phyloP scores from a whole-genome alignment of 1,140 invertebrate genomes.

The Lucilia sericata region DNA sequence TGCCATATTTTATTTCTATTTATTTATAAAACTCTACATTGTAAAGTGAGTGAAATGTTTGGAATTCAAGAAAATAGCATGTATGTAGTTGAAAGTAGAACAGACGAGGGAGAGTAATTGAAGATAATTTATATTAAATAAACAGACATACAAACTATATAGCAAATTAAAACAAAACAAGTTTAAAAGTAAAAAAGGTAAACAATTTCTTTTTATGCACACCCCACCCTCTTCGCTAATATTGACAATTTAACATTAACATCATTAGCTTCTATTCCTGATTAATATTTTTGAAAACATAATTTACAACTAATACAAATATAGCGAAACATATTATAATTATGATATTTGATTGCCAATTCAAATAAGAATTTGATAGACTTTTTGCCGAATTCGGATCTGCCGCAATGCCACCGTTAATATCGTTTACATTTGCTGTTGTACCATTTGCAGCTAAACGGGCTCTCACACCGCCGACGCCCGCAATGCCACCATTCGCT shows the following conservation, averaged over 20 bases:
- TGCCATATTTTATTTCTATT: neutral
- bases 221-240: neutral
- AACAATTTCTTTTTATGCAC: neutral
- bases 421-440: slow-evolving; percentile 36
- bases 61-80: neutral
- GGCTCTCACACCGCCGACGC: slow-evolving; percentile 33
- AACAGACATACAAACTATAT: no score
- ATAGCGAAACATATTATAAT: slow-evolving; percentile 67
- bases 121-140: neutral
- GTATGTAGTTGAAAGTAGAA: neutral
- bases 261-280: slow-evolving; percentile 60
- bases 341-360: slow-evolving; percentile 66
- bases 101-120: neutral
- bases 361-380: slow-evolving; percentile 60
- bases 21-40: slow-evolving; percentile 1
- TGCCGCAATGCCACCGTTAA: slow-evolving; percentile 46
- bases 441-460: slow-evolving; percentile 44
- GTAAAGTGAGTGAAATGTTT: slow-evolving; percentile 1
- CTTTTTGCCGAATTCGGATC: slow-evolving; percentile 53
- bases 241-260: neutral
- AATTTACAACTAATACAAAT: slow-evolving; percentile 67
- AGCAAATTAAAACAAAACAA: neutral
- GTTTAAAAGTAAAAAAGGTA: neutral
- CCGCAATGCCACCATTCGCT: slow-evolving; percentile 49
- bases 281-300: slow-evolving; percentile 67